A percentile compares a stretch with the other conserved stretches of the same genome.
phyloP scores from a whole-genome alignment of 2,797 vertebrate species.

The Macroramphosus scolopax region DNA sequence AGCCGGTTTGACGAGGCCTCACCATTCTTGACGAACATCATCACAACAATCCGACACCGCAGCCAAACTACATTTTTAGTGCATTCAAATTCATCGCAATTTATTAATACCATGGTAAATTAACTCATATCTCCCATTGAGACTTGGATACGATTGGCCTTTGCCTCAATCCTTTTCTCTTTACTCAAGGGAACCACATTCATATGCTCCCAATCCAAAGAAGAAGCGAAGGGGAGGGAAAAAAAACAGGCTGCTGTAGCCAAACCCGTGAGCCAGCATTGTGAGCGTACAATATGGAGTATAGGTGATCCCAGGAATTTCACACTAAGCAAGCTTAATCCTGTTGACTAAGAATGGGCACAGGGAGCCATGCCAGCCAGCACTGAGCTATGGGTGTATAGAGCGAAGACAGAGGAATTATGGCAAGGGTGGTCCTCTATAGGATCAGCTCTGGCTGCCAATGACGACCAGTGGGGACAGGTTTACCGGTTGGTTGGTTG shows the following conservation, averaged over 20 bases:
- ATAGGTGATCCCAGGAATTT: conserved; percentile 79
- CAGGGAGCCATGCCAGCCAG: conserved; percentile 75
- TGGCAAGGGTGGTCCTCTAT: conserved; percentile 71
- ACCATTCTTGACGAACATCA: conserved; percentile 16
- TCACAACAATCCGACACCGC: conserved; percentile 41
- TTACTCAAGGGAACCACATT: conserved; percentile 50
- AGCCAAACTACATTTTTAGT: conserved; percentile 52
- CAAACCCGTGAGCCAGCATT: conserved; percentile 74
- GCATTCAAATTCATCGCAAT: conserved; percentile 58
- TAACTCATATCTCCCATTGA: conserved; percentile 64
- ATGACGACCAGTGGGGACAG: conserved; percentile 65
- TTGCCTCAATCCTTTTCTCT: conserved; percentile 55
- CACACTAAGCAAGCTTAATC: conserved; percentile 81
- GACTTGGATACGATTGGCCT: conserved; percentile 52
- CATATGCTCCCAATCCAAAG: conserved; percentile 49
- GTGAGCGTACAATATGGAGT: conserved; percentile 74
- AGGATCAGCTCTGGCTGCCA: conserved; percentile 37
- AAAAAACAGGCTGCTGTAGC: conserved; percentile 55
- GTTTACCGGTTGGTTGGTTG: conserved; percentile 44
- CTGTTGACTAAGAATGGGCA: conserved; percentile 82
- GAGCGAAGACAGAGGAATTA: conserved; percentile 72
- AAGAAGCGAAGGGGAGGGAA: conserved; percentile 30
- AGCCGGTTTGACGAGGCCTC: no score
- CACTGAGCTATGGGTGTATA: conserved; percentile 64
- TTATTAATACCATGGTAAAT: conserved; percentile 66